Percentiles rank a stretch among this genome's conserved stretches.
Conservation (phyloP, 2,797 vertebrate genomes). For the Sparidentex hasta region DNA sequence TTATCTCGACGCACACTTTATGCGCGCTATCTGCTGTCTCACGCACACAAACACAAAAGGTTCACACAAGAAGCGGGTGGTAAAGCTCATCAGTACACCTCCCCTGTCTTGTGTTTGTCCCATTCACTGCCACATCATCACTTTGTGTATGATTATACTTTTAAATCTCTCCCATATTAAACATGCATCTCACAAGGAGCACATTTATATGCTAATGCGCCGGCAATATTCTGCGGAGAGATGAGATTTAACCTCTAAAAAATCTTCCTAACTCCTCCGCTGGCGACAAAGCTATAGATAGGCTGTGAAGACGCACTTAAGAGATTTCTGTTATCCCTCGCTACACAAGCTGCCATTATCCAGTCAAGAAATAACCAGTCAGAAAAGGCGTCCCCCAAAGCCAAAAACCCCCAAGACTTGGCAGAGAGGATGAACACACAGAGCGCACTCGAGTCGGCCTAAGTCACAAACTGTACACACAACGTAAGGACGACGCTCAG, state of each 20-base stretch:
- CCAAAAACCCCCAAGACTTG: slow-evolving; percentile 41
- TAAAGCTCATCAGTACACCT: slow-evolving; percentile 74
- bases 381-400: slow-evolving; percentile 41
- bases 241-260: slow-evolving; percentile 85
- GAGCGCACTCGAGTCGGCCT: slow-evolving; percentile 10
- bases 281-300: slow-evolving; percentile 59
- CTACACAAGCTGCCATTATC: slow-evolving; percentile 70
- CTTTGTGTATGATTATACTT: slow-evolving; percentile 85
- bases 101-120: slow-evolving; percentile 76
- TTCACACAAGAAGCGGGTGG: slow-evolving; percentile 48
- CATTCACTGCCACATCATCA: slow-evolving; percentile 84
- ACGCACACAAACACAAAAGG: slow-evolving; percentile 33
- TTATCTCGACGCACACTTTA: slow-evolving; percentile 56
- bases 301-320: slow-evolving; percentile 62
- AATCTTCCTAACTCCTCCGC: slow-evolving; percentile 72
- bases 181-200: slow-evolving; percentile 81
- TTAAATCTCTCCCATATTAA: slow-evolving; percentile 83
- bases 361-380: slow-evolving; percentile 52
- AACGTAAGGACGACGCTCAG: slow-evolving; percentile 3
- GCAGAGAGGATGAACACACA: slow-evolving; percentile 43
- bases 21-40: slow-evolving; percentile 42
- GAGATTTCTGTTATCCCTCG: slow-evolving; percentile 70
- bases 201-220: slow-evolving; percentile 87
- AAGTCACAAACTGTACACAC: slow-evolving; percentile 22
- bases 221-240: slow-evolving; percentile 76